Evolutionary conservation across 2,888 invertebrate species (phyloP), one percentile per base, ranked within the genome.

Genomic region (Steinernema scapterisci): DNA sequence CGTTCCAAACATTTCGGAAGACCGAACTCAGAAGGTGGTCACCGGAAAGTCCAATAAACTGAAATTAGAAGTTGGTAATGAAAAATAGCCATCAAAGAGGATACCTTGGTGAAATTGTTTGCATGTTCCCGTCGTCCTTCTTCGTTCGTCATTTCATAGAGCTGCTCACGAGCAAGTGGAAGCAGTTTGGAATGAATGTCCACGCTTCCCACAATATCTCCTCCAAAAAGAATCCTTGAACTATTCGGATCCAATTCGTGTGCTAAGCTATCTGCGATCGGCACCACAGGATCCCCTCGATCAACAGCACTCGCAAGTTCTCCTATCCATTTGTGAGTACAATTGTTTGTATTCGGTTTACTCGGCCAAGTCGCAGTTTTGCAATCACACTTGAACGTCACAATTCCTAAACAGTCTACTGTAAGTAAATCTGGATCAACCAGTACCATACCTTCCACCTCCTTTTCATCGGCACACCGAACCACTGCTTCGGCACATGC

Each of bases 41-140:
- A 1, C 85, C 84, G 5, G 81, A 78, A 2, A 76, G 76, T 1
- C 85, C 85, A 21, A 85, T 77, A 25, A 78, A 78, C 77, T 83
- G 71, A 54, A 77, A 75, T n/a, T n/a, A n/a, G n/a, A n/a, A n/a
- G n/a, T n/a, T n/a, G n/a, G n/a, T 11, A 44, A 44, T 16, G 45
- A 16, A 44, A 44, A n/a, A n/a, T n/a, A n/a, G n/a, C n/a, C n/a
- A n/a, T n/a, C n/a, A 38, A 38, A 3, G 38, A 3, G 38, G 48
- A 25, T 70, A 73, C 52, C 27, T 51, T 19, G 27, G 72, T 56
- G 44, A 56, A 56, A 19, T 56, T 7, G 25, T 54, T 51, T 45
- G 51, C 25, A 23, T 70, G 31, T 48, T 75, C 51, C 7, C n/a
- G 21, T 21, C n/a, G 25, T 16, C 23, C 27, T 13, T 21, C 16